phyloP scores from a whole-genome alignment of 2,113 vertebrate species.

The Tautogolabrus adspersus region DNA sequence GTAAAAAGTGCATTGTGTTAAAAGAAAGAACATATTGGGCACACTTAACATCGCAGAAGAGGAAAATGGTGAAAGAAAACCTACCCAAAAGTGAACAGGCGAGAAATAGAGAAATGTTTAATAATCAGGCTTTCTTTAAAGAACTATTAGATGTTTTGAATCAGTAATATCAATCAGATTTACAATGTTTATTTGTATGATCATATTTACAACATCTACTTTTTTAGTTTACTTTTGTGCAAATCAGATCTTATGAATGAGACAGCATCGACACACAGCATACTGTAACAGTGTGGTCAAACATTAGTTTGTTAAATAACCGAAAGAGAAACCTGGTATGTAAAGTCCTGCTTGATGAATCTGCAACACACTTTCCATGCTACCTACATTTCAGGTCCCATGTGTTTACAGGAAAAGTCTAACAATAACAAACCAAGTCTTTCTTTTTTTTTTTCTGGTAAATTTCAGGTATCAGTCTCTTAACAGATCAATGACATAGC shows the following conservation, averaged over 20 bases:
- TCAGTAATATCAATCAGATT: slow-evolving; percentile 38
- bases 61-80: slow-evolving; percentile 17
- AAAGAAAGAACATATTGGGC: slow-evolving; percentile 54
- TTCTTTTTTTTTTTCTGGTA: slow-evolving; percentile 34
- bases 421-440: slow-evolving; percentile 29
- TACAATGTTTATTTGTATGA: slow-evolving; percentile 62
- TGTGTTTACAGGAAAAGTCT: slow-evolving; percentile 30
- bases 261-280: slow-evolving; percentile 1
- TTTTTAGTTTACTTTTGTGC: slow-evolving; percentile 41
- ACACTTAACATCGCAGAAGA: slow-evolving; percentile 32
- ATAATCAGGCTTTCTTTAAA: slow-evolving; percentile 26
- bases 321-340: slow-evolving; percentile 12
- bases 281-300: slow-evolving; percentile 46
- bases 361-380: slow-evolving; percentile 15
- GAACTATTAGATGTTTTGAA: slow-evolving; percentile 21
- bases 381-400: slow-evolving; percentile 28
- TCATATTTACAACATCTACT: slow-evolving; percentile 45
- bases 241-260: slow-evolving; percentile 16
- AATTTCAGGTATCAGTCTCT: slow-evolving; percentile 33
- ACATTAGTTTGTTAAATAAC: slow-evolving; percentile 17
- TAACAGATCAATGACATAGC: slow-evolving; percentile 42
- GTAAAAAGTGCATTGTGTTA: slow-evolving; percentile 79
- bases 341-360: slow-evolving; percentile 7
- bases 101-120: slow-evolving; percentile 17
- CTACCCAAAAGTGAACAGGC: neutral